Base-by-base conservation (phyloP, 2,113 vertebrate species). In the Odobenus rosmarus region DNA sequence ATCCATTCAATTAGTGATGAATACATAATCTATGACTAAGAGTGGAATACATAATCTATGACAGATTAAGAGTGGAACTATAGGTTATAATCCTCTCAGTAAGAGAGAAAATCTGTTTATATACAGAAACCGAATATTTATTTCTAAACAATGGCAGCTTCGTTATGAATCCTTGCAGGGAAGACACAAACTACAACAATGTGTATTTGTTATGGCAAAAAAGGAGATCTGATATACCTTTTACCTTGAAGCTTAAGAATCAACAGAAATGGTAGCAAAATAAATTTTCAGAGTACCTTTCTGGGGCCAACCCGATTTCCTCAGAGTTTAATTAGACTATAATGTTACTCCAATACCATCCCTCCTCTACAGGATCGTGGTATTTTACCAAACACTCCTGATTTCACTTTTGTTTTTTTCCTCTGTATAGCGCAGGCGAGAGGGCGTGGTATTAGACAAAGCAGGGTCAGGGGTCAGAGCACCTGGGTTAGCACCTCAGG, bases 401-500 rank as follows among this genome's bases (percentile, higher is more conserved):
- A 28, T 24, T 28, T 69, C 81, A 9, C 1, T 36, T 24, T 24
- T 59, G 59, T 4, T 2, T 57, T 82, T 72, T 26, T 31, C 55
- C n/a, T 42, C 2, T 5, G 9, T 4, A 7, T 0, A 7, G 46
- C 49, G 1, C 33, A 5, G 19, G 16, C 4, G 14, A 24, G 0
- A n/a, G 26, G 28, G 13, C 3, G 1, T 31, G 21, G 7, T 9
- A 0, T 57, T 28, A 15, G 14, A 59, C 21, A 88, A 36, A 9
- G 24, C 55, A 14, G 2, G 3, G 31, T 24, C 2, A 14, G 49
- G n/a, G 18, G 11, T 18, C 33, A 12, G 57, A 28, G 23, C 9
- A 21, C 18, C 19, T 24, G 77, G 15, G 1, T 11, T n/a, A 59
- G 46, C 5, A 3, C 5, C 42, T 26, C 13, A 77, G 39, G 31